Evolutionary conservation across 2,113 vertebrate species (phyloP).

Genomic region (Cryptotis parvus): DNA sequence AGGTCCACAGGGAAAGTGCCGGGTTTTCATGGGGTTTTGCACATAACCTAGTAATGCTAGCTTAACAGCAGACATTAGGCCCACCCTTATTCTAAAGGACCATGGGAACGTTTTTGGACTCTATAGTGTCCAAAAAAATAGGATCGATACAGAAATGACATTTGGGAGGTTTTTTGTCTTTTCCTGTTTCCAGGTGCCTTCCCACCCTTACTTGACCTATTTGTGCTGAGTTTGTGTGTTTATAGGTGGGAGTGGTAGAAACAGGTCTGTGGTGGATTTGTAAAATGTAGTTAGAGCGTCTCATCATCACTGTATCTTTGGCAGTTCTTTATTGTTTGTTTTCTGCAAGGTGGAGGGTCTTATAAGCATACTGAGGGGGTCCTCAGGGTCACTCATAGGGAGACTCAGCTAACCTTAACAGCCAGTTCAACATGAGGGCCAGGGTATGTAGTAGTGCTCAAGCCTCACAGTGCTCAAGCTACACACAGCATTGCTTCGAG

Average conservation of each 20-base stretch:
- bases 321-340: not conserved
- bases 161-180: no score
- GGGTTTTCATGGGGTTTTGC: not conserved
- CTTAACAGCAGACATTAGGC: not conserved
- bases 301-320: no score
- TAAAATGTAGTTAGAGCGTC: no score
- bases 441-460: no score
- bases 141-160: not conserved
- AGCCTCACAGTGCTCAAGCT: no score
- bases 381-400: no score
- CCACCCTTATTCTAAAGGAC: not conserved
- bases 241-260: not conserved
- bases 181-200: no score
- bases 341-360: no score
- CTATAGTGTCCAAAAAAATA: not conserved
- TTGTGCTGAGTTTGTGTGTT: not conserved
- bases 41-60: conserved; percentile 8
- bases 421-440: no score
- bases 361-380: no score
- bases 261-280: not conserved
- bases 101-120: not conserved
- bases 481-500: no score
- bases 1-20: not conserved
- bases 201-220: not conserved
- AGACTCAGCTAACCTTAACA: no score